These are phyloP conservation scores for Muscicapa striata DNA, from an alignment of 2,797 vertebrate species.

Conservation along the genomic window DNA sequence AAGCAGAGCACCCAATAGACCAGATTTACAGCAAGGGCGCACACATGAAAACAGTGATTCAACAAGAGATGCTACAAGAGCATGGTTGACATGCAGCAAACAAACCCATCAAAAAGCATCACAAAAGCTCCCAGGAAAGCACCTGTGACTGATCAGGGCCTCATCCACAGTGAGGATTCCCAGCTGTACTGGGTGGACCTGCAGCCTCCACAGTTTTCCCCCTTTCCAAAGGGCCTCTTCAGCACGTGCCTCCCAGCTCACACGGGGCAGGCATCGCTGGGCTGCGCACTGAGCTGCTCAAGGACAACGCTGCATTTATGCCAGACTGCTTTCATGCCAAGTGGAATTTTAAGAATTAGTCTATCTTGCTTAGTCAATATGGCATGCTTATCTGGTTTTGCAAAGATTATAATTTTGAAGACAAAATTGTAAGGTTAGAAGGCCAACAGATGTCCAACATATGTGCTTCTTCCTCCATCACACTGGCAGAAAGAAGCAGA, in stretches of 20 bases:
- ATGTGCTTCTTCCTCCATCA: not conserved
- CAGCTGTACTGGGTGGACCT: not conserved
- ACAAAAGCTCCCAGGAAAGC: not conserved
- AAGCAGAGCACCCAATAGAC: not conserved
- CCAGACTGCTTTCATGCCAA: not conserved
- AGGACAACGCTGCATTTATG: not conserved
- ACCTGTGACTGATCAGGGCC: not conserved
- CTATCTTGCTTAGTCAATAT: not conserved
- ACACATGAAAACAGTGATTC: not conserved
- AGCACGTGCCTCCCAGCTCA: fast-evolving
- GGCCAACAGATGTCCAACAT: not conserved
- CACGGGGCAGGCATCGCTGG: fast-evolving
- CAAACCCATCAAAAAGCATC: not conserved
- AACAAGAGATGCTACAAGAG: not conserved
- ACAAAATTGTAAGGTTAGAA: not conserved
- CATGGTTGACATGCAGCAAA: not conserved
- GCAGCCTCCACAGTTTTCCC: not conserved
- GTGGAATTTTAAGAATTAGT: not conserved
- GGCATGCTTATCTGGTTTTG: not conserved
- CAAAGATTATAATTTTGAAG: not conserved
- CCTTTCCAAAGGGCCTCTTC: fast-evolving
- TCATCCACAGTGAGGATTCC: not conserved
- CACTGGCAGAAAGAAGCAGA: not conserved
- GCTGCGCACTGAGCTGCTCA: fast-evolving
- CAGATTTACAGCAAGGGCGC: not conserved